Evolutionary conservation across 2,797 vertebrate species (phyloP).

Genomic region (Buceros bicornis): DNA sequence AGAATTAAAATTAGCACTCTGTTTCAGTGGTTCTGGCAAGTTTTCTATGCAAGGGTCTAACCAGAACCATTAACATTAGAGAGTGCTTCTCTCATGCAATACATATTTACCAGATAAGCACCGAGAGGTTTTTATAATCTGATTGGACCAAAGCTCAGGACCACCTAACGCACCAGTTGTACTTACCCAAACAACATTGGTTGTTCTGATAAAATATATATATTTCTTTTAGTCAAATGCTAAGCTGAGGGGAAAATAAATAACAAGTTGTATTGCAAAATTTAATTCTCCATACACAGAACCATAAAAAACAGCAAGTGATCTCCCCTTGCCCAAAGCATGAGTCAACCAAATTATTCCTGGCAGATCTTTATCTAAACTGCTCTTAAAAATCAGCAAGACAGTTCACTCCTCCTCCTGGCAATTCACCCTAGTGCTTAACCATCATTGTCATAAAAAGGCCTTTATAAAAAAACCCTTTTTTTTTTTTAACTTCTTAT

Average conservation of each 20-base stretch:
- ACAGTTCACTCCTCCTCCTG: not conserved
- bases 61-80: not conserved
- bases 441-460: not conserved
- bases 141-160: not conserved
- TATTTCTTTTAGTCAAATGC: not conserved
- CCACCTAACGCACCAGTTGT: not conserved
- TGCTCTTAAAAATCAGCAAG: not conserved
- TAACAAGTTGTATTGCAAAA: not conserved
- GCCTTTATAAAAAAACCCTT: not conserved
- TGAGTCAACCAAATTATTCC: not conserved
- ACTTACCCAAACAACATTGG: constrained; percentile 33
- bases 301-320: not conserved
- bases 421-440: not conserved
- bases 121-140: not conserved
- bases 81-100: not conserved
- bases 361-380: not conserved
- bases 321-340: not conserved
- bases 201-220: not conserved
- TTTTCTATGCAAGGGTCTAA: not conserved
- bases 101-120: not conserved
- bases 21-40: not conserved
- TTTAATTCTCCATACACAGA: not conserved
- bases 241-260: constrained; percentile 31
- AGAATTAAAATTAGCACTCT: not conserved
- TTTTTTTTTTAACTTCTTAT: not conserved